A percentile compares a stretch with the other conserved stretches of the same genome.
These are phyloP conservation scores for Marmota monax DNA, from an alignment of 2,113 vertebrate species.

Conservation along the genomic window DNA sequence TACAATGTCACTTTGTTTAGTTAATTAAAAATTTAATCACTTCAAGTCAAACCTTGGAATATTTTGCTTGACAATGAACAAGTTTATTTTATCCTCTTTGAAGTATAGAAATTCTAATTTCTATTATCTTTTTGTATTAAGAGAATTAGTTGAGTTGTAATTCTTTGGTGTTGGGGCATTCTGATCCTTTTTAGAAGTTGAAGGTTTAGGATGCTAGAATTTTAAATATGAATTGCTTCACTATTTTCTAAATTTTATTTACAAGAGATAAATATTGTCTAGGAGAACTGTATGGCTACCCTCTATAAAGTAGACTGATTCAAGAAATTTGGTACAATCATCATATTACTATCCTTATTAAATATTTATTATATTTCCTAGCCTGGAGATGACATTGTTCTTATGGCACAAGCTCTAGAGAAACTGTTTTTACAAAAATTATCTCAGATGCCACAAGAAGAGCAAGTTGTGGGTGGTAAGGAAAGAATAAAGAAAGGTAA, in stretches of 20 bases:
- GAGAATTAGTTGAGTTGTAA: not conserved
- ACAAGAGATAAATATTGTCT: not conserved
- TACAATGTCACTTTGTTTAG: not conserved
- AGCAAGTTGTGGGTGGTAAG: slow-evolving; percentile 85
- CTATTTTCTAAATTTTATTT: slow-evolving; percentile 41
- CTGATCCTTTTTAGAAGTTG: slow-evolving; percentile 42
- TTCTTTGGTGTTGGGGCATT: not conserved
- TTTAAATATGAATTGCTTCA: not conserved
- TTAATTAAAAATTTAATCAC: slow-evolving; percentile 9
- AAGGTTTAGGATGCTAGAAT: slow-evolving; percentile 36
- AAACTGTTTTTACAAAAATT: slow-evolving; percentile 94
- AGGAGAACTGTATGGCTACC: not conserved
- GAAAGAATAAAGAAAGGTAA: slow-evolving; percentile 89
- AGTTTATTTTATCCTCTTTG: not conserved
- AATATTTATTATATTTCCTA: slow-evolving; percentile 81
- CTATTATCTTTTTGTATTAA: not conserved
- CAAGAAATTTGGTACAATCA: not conserved
- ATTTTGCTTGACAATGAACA: not conserved
- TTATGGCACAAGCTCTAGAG: slow-evolving; percentile 96
- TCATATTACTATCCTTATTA: not conserved
- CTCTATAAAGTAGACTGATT: not conserved
- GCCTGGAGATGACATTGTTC: slow-evolving; percentile 95
- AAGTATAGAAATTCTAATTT: not conserved
- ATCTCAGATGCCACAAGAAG: slow-evolving; percentile 93
- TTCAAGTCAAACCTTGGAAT: not conserved